These are phyloP conservation scores for Beaufortia kweichowensis DNA, from an alignment of 2,113 vertebrate species.

Conservation along the genomic window DNA sequence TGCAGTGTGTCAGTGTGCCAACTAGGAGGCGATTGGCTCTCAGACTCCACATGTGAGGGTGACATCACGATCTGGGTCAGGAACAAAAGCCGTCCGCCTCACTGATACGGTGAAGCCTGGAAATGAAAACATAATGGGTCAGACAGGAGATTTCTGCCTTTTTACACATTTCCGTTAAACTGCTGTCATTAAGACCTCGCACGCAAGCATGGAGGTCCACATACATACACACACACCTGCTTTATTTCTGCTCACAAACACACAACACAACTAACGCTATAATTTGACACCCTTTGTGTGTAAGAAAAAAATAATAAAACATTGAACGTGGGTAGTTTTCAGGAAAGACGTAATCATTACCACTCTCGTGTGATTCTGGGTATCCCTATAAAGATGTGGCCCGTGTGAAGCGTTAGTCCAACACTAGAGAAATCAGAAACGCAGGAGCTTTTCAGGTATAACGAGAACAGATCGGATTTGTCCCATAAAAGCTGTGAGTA, in stretches of 20 bases:
- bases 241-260: conserved; percentile 51
- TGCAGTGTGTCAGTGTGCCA: conserved; percentile 8
- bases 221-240: conserved; percentile 32
- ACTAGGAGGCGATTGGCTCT: neutral
- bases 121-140: conserved; percentile 69
- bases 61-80: conserved; percentile 74
- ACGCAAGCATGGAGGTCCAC: conserved; percentile 29
- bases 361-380: conserved; percentile 64
- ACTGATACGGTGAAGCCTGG: conserved; percentile 66
- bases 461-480: conserved; percentile 10
- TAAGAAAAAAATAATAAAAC: conserved; percentile 54
- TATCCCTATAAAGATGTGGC: conserved; percentile 69
- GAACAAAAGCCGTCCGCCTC: conserved; percentile 69
- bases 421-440: conserved; percentile 39
- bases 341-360: conserved; percentile 65
- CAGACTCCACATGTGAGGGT: conserved; percentile 63
- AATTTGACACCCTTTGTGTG: conserved; percentile 56
- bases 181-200: conserved; percentile 60
- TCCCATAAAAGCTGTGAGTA: conserved; percentile 41
- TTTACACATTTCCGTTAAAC: conserved; percentile 64
- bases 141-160: conserved; percentile 61
- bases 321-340: conserved; percentile 59
- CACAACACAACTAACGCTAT: conserved; percentile 50
- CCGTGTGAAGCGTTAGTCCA: conserved; percentile 34
- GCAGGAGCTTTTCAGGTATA: neutral